These are phyloP conservation scores for Phainopepla nitens DNA, from an alignment of 2,113 vertebrate species.

Conservation along the genomic window DNA sequence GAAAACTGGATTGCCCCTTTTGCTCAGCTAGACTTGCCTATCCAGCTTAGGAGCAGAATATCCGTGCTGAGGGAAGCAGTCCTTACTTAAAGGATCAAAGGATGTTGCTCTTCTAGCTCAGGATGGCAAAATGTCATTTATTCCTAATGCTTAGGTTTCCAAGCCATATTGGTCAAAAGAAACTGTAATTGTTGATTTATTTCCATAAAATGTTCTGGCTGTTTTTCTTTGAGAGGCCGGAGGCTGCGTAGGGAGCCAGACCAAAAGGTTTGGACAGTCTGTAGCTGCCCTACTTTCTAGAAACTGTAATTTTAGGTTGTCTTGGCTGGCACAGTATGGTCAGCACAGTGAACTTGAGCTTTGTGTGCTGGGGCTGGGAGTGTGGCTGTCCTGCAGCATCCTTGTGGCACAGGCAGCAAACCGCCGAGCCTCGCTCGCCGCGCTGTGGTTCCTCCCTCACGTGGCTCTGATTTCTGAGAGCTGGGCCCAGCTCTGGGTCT, in stretches of 20 bases:
- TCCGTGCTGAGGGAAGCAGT: neutral
- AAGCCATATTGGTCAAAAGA: neutral
- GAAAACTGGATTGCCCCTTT: neutral
- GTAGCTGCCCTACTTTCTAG: neutral
- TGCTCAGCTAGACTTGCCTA: neutral
- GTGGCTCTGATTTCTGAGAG: neutral
- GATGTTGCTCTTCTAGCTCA: neutral
- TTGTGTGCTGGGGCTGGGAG: neutral
- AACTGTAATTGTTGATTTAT: neutral
- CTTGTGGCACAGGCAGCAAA: neutral
- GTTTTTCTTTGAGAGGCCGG: neutral
- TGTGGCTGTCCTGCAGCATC: neutral
- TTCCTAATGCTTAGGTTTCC: neutral
- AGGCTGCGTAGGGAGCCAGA: neutral
- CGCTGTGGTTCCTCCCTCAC: accelerated
- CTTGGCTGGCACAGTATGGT: neutral
- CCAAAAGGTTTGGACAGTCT: neutral
- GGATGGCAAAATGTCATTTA: neutral
- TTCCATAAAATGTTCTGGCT: neutral
- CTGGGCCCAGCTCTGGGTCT: neutral
- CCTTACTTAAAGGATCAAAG: neutral
- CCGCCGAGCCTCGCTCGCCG: accelerated
- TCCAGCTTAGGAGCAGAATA: neutral
- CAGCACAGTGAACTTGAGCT: neutral
- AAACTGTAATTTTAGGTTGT: neutral